Base-by-base conservation (phyloP, 2,113 vertebrate genomes). In the Campylomormyrus tamandua region DNA sequence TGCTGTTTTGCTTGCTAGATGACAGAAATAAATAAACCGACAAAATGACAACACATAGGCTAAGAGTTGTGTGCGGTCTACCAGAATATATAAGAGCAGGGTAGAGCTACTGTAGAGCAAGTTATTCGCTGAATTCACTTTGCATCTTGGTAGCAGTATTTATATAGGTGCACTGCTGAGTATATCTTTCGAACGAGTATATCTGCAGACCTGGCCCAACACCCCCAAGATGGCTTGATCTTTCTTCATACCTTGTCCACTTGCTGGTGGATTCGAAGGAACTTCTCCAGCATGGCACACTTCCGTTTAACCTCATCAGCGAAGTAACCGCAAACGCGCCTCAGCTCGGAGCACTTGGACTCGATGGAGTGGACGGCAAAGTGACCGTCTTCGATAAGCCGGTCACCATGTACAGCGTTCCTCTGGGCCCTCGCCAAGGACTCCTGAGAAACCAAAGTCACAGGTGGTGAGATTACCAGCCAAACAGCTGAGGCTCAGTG, bases 331-430 rank as follows among this genome's bases (percentile, higher is more conserved):
- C 97, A 98, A 93, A 98, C 95, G 39, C 96, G 94, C 89, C 98
- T 96, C 88, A 99, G 97, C 94, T 99, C 98, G 31, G 96, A 96
- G 90, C 98, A 98, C 92, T 97, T 97, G 93, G 97, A 97, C 90
- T 97, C 94, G 87, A 99, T 98, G 87, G 97, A 97, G 92, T 99
- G 97, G 6, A 96, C 95, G 0, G 98, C 97, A 11, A 98, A 98
- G 94, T 99, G 98, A 91, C 97, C 96, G 91, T 96, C 98, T 92
- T 98, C 97, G 93, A 98, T 97, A 74, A 99, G 96, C 94, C 97
- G 97, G 87, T 99, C 98, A 4, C 98, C 98, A 0, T 96, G 96
- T 39, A 96, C 58, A 5, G 97, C 97, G 0, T 98, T 96, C 86
- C 97, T 94, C 91, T 97, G 98, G 48, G 98, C 98, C 92, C 97